Evolutionary conservation across 2,797 vertebrate species (phyloP), one percentile per base, ranked within the genome.

Genomic region (Dallia pectoralis): DNA sequence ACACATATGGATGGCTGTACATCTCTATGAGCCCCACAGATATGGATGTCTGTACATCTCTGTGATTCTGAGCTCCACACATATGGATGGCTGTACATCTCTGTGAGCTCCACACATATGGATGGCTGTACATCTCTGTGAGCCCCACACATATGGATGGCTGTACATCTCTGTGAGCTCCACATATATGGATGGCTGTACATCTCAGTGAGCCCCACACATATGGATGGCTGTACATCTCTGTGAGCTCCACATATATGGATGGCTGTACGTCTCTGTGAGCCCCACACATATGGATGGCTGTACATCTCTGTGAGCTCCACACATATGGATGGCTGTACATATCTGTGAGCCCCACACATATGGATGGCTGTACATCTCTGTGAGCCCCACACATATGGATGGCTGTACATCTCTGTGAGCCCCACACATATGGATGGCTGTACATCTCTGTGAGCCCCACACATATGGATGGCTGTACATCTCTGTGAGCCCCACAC

Each of bases 271-370:
- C 14, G 33, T 47, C 27, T 4, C 30, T 51, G 29, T 14, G n/a
- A 27, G 48, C 12, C 27, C 18, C 9, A 40, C 48, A n/a, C n/a
- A n/a, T n/a, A 36, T 70, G 16, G 67, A 15, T 61, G 51, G 29
- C 4, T 33, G 30, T 3, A 63, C 14, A 49, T 47, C 27, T 4
- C 30, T 51, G 29, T 14, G n/a, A 27, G 48, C 12, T 44, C 18
- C 9, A 40, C 48, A n/a, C n/a, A 56, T n/a, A 19, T 2, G 9
- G 1, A 6, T 5, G 9, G 9, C 36, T 73, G 30, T 15, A 27
- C 25, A 18, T n/a, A 59, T 44, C 53, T 77, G 15, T 66, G 63
- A 56, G 70, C 61, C 64, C 51, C 59, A 65, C 16, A 9, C 49
- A 30, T 25, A 27, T 44, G 36, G 33, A 75, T 33, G 69, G 4